Base-by-base conservation (phyloP, 2,888 invertebrate genomes). In the Polydrusus cervinus region DNA sequence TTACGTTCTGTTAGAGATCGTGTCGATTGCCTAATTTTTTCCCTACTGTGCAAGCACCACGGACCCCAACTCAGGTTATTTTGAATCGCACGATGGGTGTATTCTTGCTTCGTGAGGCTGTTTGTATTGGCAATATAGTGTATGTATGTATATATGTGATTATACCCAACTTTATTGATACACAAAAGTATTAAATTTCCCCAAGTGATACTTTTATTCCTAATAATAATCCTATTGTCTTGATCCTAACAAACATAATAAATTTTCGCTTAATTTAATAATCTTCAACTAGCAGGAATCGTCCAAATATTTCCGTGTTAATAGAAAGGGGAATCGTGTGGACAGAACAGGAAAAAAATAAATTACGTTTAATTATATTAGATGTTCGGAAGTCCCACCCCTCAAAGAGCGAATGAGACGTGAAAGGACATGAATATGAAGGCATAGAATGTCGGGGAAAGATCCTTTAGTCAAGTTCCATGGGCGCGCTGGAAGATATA, bases 341-440 rank as follows among this genome's bases (percentile, higher is more conserved):
- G 14, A 14, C 57, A 16, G 30, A 16, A 57, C 9, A 38, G 6
- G 57, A 53, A 57, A 57, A 55, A 57, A 57, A n/a, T 57, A 38
- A 57, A 57, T 57, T 57, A 57, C 34, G 16, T 38, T 57, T 57
- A 57, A 57, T 57, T 57, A 38, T 57, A 57, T 57, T 57, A 57
- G 38, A 57, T 38, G 57, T 57, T 57, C 57, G 30, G 38, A 57
- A 34, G 38, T 57, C 57, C 57, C 16, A 38, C 38, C 57, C 25
- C 57, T 38, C 38, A 38, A 57, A 57, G 57, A 38, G 38, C 38
- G 38, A 57, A 38, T 14, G 57, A 16, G 57, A 57, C 57, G 34
- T 57, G 57, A 57, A 57, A 57, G 16, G 38, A 57, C 57, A 57
- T 57, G 57, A 57, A 57, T 57, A 57, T 57, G 57, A 57, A 57